phyloP scores from a whole-genome alignment of 2,797 vertebrate genomes.

The Menidia menidia region DNA sequence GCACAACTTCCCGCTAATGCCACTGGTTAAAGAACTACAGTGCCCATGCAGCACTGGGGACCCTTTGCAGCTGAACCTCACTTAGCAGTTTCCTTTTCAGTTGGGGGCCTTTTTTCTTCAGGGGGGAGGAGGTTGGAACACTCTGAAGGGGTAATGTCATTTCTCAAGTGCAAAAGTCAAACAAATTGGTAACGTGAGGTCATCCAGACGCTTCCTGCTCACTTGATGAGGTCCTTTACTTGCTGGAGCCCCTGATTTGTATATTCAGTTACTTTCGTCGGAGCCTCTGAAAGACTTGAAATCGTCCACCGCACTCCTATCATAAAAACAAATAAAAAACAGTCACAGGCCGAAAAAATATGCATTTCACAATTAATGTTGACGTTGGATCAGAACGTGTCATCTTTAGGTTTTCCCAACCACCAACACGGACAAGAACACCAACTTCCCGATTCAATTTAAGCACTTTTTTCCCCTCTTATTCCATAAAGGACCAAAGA shows the following conservation, averaged over 20 bases:
- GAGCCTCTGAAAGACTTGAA: constrained; percentile 87
- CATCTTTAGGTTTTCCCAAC: too few relatives aligned
- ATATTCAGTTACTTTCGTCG: constrained; percentile 85
- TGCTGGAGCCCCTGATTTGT: constrained; percentile 87
- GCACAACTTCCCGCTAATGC: constrained; percentile 38
- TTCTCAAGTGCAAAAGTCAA: constrained; percentile 68
- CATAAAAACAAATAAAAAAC: constrained; percentile 14
- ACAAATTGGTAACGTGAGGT: constrained; percentile 37
- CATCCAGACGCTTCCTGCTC: constrained; percentile 48
- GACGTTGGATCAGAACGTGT: not conserved
- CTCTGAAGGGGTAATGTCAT: constrained; percentile 33
- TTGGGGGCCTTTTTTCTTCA: constrained; percentile 45
- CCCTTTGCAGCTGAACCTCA: constrained; percentile 14
- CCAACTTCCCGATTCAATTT: not conserved
- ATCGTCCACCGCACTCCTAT: constrained; percentile 88
- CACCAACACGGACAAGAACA: not conserved
- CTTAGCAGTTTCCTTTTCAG: constrained; percentile 13
- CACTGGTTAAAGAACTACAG: constrained; percentile 11
- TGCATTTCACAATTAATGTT: not conserved
- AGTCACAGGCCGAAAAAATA: not conserved
- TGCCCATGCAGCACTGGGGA: constrained; percentile 11
- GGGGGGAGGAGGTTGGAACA: constrained; percentile 9
- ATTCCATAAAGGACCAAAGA: not conserved
- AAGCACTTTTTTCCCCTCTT: not conserved
- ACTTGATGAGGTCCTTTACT: constrained; percentile 88